Percentiles rank a stretch among this genome's conserved stretches.
These are phyloP conservation scores for Meriones unguiculatus DNA, from an alignment of 2,113 vertebrate species.

Conservation along the genomic window DNA sequence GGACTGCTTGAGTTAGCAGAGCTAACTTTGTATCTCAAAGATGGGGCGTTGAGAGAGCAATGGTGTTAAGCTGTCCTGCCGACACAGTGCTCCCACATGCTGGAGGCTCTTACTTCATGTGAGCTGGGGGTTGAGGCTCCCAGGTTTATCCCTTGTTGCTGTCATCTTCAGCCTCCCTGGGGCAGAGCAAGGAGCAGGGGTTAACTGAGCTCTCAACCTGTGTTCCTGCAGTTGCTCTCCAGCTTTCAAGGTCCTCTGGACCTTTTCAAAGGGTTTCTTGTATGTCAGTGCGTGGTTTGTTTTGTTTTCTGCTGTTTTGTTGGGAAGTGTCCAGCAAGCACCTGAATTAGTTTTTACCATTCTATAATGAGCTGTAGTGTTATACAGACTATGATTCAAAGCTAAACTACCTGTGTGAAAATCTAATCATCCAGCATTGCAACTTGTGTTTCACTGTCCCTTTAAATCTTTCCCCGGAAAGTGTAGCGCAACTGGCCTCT, in stretches of 20 bases:
- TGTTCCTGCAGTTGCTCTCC: not conserved
- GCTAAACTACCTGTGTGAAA: not conserved
- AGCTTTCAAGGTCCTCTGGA: not conserved
- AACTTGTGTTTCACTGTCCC: not conserved
- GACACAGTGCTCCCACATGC: not conserved
- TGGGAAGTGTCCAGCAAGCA: not conserved
- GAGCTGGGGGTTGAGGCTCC: not conserved
- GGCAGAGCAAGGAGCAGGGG: not conserved
- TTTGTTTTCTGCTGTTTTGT: not conserved
- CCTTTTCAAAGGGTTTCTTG: not conserved
- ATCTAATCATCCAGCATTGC: not conserved
- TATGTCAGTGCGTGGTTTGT: accelerated
- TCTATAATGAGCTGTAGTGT: not conserved
- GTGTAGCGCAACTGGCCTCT: not conserved
- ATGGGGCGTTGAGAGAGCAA: too few species aligned
- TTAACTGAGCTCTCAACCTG: not conserved
- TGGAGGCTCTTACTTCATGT: not conserved
- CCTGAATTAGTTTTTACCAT: not conserved
- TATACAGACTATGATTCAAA: not conserved
- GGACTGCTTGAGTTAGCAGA: not conserved
- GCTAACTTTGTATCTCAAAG: not conserved
- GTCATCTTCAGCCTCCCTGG: not conserved
- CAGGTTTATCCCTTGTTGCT: not conserved
- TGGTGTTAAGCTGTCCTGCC: not conserved
- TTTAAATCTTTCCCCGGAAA: not conserved